Evolutionary conservation across 2,888 invertebrate genomes (phyloP), one percentile per base, ranked within the genome.

Genomic region (Clitarchus hookeri): DNA sequence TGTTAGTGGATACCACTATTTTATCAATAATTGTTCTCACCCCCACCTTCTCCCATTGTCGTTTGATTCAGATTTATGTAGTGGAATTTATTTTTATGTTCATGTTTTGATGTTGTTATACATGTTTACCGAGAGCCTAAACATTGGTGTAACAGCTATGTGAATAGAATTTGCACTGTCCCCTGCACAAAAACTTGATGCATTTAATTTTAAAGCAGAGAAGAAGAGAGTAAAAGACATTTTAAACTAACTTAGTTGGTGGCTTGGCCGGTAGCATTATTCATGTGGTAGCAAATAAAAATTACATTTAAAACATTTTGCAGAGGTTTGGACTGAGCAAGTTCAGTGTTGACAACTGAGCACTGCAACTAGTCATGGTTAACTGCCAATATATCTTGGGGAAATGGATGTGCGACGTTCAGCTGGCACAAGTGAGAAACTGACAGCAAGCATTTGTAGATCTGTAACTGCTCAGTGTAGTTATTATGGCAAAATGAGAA

Each of bases 101-200:
- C 65, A 65, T 65, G n/a, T 65, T 65, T 65, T 65, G 65, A 65
- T 65, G 65, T 65, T 65, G 65, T 65, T n/a, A 16, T 48, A 48
- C 19, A 65, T 65, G 65, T 65, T 65, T 65, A 23, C 8, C 8
- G 65, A 19, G 16, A 65, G n/a, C 65, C 23, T 65, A 65, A 65
- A 65, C 65, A 65, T 65, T 65, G 65, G n/a, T 65, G 65, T 65
- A 65, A 65, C 65, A 65, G n/a, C 65, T 65, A 65, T 65, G 65
- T 65, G 65, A 65, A 23, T 65, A 19, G n/a, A 65, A 23, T n/a
- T 11, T 48, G 48, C 16, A 16, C 65, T n/a, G 65, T 65, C n/a
- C 2, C 23, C 65, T 65, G 65, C 65, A 65, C 65, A 65, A 65
- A 65, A 65, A n/a, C 19, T 65, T 65, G 6, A 65, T 65, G 65